Evolutionary conservation across 2,888 invertebrate genomes (phyloP), one percentile per base, ranked within the genome.

Genomic region (Watsonalla binaria): DNA sequence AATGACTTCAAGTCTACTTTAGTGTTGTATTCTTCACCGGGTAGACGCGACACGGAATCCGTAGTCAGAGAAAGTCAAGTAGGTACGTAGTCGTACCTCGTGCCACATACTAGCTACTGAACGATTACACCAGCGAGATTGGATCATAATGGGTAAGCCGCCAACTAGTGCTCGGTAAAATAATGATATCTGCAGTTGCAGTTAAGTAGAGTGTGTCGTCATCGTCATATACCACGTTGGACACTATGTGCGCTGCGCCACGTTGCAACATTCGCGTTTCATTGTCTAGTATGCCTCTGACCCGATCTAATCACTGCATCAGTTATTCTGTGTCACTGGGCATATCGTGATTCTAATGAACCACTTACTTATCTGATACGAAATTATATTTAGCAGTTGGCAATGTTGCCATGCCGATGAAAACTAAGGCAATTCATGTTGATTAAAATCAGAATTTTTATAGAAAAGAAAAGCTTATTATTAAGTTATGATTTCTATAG

Each of bases 41-140:
- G 76, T 80, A 81, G 83, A 83, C 81, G 81, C 80, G 83, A 81
- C 84, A 83, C 80, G 84, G 86, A 82, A 87, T 87, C 82, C 72
- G 73, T 73, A 24, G 24, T 24, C 68, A 80, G 90, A 86, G 90
- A 90, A 90, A 90, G 90, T 89, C 86, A 83, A 85, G 84, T 84
- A 84, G 84, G 73, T 84, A 84, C 85, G 73, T 72, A 75, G 72
- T 60, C 75, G 79, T 78, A 75, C 78, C 75, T 77, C 78, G 85
- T 79, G 78, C 85, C 63, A 86, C 83, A 84, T 76, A 70, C 62
- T 64, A 70, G 64, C 70, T 66, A 68, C 77, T 68, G 76, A 70
- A 75, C 74, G 74, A 79, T 83, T 81, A 82, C 80, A 80, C 74
- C 71, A 76, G 64, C 72, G 66, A 80, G 80, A 83, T 86, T 84